Evolutionary conservation across 2,888 invertebrate genomes (phyloP).

Genomic region (Harpagoxenus sublaevis): DNA sequence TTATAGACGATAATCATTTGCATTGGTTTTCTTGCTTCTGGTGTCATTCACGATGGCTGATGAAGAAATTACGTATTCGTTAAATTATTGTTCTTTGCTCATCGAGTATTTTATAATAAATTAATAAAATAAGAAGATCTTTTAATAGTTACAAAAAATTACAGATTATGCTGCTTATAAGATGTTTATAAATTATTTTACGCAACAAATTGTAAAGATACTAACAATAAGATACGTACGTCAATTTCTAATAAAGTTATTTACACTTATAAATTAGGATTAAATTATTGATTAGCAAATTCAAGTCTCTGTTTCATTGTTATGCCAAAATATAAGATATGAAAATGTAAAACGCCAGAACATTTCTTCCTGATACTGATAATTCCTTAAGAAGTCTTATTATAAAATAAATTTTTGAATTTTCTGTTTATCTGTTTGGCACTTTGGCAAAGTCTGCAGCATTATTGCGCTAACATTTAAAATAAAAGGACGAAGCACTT

Average conservation of each 20-base stretch:
- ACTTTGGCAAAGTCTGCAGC: constrained; percentile 68
- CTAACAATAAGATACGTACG: neutral
- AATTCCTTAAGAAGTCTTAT: neutral
- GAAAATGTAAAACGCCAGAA: constrained; percentile 5
- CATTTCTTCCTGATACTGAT: neutral
- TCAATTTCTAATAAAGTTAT: constrained; percentile 17
- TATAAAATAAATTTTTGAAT: constrained; percentile 58
- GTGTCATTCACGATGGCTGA: too few species aligned
- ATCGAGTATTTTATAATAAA: too few species aligned
- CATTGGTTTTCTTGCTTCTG: too few species aligned
- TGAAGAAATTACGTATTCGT: too few species aligned
- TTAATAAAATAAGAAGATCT: constrained; percentile 47
- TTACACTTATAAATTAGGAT: constrained; percentile 22
- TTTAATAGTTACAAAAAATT: constrained; percentile 39
- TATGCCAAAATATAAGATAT: constrained; percentile 19
- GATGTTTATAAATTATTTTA: constrained; percentile 35
- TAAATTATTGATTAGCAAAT: constrained; percentile 11
- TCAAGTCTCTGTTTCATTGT: constrained; percentile 6
- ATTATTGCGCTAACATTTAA: constrained; percentile 43
- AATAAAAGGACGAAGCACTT: constrained; percentile 53
- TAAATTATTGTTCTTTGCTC: too few species aligned
- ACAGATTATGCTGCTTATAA: constrained; percentile 32
- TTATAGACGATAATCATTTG: too few species aligned
- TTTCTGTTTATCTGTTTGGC: constrained; percentile 64
- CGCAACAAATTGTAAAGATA: neutral